phyloP scores from a whole-genome alignment of 2,888 invertebrate species.

The Cyrtodaria siliqua region DNA sequence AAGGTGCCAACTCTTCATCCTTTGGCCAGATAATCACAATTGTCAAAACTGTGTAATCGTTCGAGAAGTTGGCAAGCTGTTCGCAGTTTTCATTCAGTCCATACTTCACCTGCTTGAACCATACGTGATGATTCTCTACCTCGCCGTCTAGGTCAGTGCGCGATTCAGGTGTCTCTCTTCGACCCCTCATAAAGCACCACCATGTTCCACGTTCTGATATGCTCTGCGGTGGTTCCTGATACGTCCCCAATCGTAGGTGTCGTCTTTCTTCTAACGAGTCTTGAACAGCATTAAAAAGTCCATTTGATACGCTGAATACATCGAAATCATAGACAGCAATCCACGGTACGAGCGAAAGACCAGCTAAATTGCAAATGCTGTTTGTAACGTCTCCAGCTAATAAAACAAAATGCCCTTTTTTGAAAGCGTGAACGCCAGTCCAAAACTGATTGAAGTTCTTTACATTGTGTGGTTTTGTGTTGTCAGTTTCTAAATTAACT shows the following conservation, averaged over 20 bases:
- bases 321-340: conserved; percentile 68
- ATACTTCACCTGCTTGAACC: conserved; percentile 29
- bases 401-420: conserved; percentile 55
- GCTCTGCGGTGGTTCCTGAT: background rate
- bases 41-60: conserved; percentile 51
- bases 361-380: conserved; percentile 28
- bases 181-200: conserved; percentile 62
- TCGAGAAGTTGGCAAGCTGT: conserved; percentile 44
- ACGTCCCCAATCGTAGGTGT: too few relatives aligned
- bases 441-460: background rate
- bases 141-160: too few relatives aligned
- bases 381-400: conserved; percentile 42
- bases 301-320: conserved; percentile 47
- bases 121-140: conserved; percentile 16
- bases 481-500: background rate
- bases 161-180: conserved; percentile 30
- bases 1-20: conserved; percentile 28
- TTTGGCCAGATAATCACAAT: conserved; percentile 64
- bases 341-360: conserved; percentile 63
- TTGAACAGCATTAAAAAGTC: conserved; percentile 54
- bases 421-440: conserved; percentile 28
- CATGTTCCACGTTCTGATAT: conserved; percentile 43
- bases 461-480: background rate
- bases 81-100: conserved; percentile 29
- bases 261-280: conserved; percentile 25